Base-by-base conservation (phyloP, 2,797 vertebrate species). In the Ispidina picta region DNA sequence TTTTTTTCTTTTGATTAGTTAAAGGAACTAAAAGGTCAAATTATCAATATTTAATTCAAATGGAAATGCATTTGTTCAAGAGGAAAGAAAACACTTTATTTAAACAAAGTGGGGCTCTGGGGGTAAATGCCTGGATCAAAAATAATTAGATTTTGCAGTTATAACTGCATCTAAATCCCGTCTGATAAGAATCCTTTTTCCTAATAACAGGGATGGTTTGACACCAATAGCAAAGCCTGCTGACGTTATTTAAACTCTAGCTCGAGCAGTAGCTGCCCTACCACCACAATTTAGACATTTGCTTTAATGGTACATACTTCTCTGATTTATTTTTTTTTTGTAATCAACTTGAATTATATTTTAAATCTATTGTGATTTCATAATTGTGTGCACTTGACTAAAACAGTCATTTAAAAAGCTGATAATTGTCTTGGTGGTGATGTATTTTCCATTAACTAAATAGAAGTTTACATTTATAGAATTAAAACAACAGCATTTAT, bases 21-120 rank as follows among this genome's bases (percentile, higher is more conserved):
- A 97, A 97, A 97, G 96, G 95, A 96, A 97, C 96, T 96, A 96
- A 98, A 98, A 98, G 98, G 98, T 98, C 98, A 98, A 95, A 97
- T 97, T 97, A 98, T 98, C 97, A 98, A 98, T 98, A 98, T 98
- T 98, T 98, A 98, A 98, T 98, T 97, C 95, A 96, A 96, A 97
- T 97, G 96, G 94, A 97, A 96, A 97, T 97, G 91, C 92, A 96
- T 98, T 97, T 97, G 91, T 97, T 97, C 95, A 96, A 97, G 94
- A 96, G 93, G 88, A 96, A 97, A 97, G 88, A 93, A 97, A 97
- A 96, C 85, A 96, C 85, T 96, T 97, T 97, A 95, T 97, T 97
- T 97, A 97, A 96, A 97, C 89, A 95, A 96, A 83, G 86, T 95
- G 77, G 94, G 91, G 95, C 86, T 95, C 88, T 92, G 74, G 70